Base-by-base conservation (phyloP, 92 coral and sea anemone genomes). In the Porites rus region DNA sequence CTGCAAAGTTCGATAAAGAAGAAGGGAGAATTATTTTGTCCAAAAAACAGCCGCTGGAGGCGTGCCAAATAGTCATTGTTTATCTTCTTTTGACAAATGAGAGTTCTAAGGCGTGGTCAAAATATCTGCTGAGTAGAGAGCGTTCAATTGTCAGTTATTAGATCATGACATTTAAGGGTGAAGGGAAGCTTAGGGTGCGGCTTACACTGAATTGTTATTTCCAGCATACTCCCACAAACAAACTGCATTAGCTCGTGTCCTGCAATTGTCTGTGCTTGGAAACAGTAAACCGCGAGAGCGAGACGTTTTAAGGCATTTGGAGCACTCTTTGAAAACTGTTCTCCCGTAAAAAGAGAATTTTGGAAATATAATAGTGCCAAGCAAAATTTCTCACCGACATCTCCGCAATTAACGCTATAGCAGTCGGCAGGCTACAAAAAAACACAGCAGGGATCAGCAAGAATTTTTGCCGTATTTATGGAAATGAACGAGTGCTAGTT, bases 171-270 rank as follows among this genome's bases (percentile, higher is more conserved):
- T 81, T 31, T 4, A 18, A 5, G 14, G 38, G 8, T 8, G 75
- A 80, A 24, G 75, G 51, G 1, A 79, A n/a, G 51, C 28, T 25
- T 6, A 56, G 86, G 86, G 86, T 20, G 86, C 69, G 86, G 77
- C 77, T 81, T 59, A 6, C 61, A 58, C 58, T 70, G 46, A 63
- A 7, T 81, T 61, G 6, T 71, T 54, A 56, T 58, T 66, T 68
- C 38, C 67, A 53, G 21, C 25, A 46, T 56, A 81, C 70, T 56
- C 70, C 69, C 86, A 38, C 77, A 71, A 71, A 60, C 77, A 70
- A 58, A 69, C 20, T 58, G 31, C 77, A 31, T 71, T 31, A 24
- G 28, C 56, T 69, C 69, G 69, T 28, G 5, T 56, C 65, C 52
- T 51, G 25, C 77, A 28, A 10, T 24, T 21, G 62, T 52, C 63